These are phyloP conservation scores for Ctenoplectra terminalis DNA, from an alignment of 1,140 invertebrate genomes.

Conservation along the genomic window DNA sequence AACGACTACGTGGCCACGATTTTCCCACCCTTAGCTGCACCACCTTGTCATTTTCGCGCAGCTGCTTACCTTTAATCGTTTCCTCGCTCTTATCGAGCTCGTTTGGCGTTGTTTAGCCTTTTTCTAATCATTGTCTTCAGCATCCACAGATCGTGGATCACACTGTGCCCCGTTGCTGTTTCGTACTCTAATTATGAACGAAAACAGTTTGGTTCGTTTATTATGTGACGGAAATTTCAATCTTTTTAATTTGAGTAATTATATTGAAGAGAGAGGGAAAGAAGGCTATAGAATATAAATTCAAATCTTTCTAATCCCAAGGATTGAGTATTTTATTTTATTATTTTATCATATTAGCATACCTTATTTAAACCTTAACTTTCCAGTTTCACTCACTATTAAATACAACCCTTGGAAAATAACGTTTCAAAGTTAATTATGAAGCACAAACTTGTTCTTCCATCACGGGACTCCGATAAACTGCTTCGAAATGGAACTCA, in stretches of 20 bases:
- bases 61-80: conserved; percentile 63
- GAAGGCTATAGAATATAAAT: not conserved
- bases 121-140: conserved; percentile 17
- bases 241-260: no score
- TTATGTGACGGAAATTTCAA: no score
- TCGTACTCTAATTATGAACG: no score
- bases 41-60: conserved; percentile 53
- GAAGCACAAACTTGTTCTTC: not conserved
- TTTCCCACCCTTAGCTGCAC: conserved; percentile 63
- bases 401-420: no score
- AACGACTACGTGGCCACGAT: conserved; percentile 51
- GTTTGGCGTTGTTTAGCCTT: conserved; percentile 10
- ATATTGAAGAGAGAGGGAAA: no score
- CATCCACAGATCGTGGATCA: not conserved
- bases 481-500: not conserved
- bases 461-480: not conserved
- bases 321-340: no score
- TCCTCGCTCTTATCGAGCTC: conserved; percentile 17
- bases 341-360: no score
- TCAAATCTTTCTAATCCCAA: not conserved
- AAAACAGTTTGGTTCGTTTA: no score
- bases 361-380: no score
- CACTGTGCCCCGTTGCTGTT: not conserved
- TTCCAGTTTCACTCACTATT: no score
- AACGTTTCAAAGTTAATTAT: no score